Base-by-base conservation (phyloP, 2,113 vertebrate genomes). In the Toxostoma redivivum region DNA sequence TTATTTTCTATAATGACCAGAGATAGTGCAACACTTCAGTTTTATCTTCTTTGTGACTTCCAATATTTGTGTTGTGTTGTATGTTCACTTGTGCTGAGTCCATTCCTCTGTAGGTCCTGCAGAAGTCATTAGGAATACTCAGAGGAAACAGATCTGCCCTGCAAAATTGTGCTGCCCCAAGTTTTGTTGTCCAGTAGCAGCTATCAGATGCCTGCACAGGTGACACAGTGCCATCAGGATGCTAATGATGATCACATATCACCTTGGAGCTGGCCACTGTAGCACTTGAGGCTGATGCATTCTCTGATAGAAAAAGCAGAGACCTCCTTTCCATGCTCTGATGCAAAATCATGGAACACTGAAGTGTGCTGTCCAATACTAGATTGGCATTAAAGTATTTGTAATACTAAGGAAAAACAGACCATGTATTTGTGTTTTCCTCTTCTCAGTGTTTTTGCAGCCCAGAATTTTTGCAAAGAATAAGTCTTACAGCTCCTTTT, bases 181-280 rank as follows among this genome's bases (percentile, higher is more conserved):
- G 17, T 72, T 81, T 60, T 78, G 16, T 60, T 51, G 11, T 31
- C 6, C 3, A 13, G 20, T 27, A 42, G 48, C 17, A 37, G 37
- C 23, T 51, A 51, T 13, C 11, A 44, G 12, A 15, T 8, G 16
- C 0, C 1, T 64, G 62, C 33, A 60, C 2, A 1, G 24, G 44
- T 35, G 69, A 31, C 38, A 23, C 4, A 16, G 51, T 21, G 69
- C 42, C 9, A 33, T 77, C 48, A 47, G 35, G 35, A 22, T 51
- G 22, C 23, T 57, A 5, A 25, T 38, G 22, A 2, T 31, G 40
- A 15, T 57, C 53, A 19, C 9, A 0, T 24, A 40, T 31, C 61
- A 28, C 60, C 27, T 84, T 62, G 35, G 17, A 47, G 14, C 37
- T 53, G 69, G 20, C 15, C 44, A 21, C 31, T 85, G n/a, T 11